Percentiles rank a stretch among this genome's conserved stretches.
Conservation (phyloP, 2,888 invertebrate genomes). For the Dicyrtomina minuta region DNA sequence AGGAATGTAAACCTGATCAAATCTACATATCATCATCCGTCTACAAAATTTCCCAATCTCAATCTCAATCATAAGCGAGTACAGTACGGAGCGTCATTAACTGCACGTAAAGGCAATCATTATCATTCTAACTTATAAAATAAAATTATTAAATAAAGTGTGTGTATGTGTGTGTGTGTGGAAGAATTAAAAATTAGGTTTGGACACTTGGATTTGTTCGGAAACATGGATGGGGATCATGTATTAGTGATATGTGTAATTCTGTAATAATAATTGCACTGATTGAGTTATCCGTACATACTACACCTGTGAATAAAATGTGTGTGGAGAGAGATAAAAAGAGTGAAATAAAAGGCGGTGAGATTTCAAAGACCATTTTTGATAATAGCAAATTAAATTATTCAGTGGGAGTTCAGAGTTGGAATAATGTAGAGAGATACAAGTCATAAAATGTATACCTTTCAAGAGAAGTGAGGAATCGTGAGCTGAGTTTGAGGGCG, state of each 20-base stretch:
- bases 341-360: neutral
- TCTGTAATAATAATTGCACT: neutral
- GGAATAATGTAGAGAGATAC: neutral
- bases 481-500: conserved; percentile 41
- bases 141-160: neutral
- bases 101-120: neutral
- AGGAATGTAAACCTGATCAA: neutral
- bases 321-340: neutral
- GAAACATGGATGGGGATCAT: too few species aligned
- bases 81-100: neutral
- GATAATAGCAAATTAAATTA: conserved; percentile 26
- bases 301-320: neutral
- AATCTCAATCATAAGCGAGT: neutral
- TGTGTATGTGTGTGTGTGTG: neutral
- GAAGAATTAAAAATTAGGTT: too few species aligned
- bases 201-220: too few species aligned
- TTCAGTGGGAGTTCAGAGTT: neutral
- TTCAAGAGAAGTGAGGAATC: conserved; percentile 52
- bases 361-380: conserved; percentile 6
- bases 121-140: neutral
- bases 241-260: too few species aligned
- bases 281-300: neutral
- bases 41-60: too few species aligned
- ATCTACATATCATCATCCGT: neutral
- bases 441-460: conserved; percentile 39